Evolutionary conservation across 2,797 vertebrate species (phyloP).

Genomic region (Spea hammondii): DNA sequence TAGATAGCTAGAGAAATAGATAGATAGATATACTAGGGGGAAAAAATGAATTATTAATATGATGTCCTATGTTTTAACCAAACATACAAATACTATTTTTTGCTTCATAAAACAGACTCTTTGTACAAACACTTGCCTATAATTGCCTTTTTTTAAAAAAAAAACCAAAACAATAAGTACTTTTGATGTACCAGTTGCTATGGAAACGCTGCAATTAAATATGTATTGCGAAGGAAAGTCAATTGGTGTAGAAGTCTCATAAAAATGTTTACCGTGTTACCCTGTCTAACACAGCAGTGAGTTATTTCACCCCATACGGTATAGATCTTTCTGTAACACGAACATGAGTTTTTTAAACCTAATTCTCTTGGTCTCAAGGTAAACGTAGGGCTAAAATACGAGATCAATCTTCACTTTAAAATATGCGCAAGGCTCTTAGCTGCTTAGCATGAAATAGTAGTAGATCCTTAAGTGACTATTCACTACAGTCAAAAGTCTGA

Average conservation of each 20-base stretch:
- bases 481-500: conserved; percentile 10
- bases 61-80: background rate
- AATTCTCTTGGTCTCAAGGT: conserved; percentile 12
- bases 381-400: background rate
- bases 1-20: too few species aligned
- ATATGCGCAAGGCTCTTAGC: background rate
- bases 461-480: conserved; percentile 25
- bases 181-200: conserved; percentile 46
- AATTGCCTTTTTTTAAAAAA: conserved; percentile 32
- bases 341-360: background rate
- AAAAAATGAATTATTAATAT: background rate
- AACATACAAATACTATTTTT: background rate
- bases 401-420: background rate
- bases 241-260: conserved; percentile 12
- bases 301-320: conserved; percentile 25
- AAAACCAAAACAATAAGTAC: conserved; percentile 39
- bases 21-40: too few species aligned
- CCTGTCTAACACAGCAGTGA: background rate
- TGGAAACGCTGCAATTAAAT: conserved; percentile 47
- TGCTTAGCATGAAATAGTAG: conserved; percentile 8
- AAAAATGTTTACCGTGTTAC: conserved; percentile 13
- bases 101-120: background rate
- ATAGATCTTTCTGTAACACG: conserved; percentile 3
- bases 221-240: conserved; percentile 23
- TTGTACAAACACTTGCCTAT: conserved; percentile 31